phyloP scores from a whole-genome alignment of 2,797 vertebrate species.

The Chlorospingus flavigularis region DNA sequence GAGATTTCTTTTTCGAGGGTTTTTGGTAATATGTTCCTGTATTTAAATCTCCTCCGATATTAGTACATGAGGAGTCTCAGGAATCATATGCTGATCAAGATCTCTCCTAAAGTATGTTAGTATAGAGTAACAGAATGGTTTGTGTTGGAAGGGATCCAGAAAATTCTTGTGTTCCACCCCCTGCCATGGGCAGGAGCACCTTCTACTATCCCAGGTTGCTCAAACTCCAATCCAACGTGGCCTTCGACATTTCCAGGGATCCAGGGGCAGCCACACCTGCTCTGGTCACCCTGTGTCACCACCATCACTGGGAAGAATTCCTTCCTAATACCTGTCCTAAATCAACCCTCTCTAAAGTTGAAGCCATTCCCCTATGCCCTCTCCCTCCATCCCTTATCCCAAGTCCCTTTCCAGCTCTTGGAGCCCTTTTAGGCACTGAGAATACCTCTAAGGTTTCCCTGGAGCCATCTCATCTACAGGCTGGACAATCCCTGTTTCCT shows the following conservation, averaged over 20 bases:
- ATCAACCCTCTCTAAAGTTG: neutral
- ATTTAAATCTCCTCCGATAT: too few relatives aligned
- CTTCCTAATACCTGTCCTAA: too few relatives aligned
- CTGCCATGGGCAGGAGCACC: too few relatives aligned
- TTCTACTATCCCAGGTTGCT: neutral
- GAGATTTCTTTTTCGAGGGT: too few relatives aligned
- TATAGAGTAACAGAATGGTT: too few relatives aligned
- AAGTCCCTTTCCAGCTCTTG: neutral
- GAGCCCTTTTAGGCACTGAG: neutral
- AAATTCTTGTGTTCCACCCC: too few relatives aligned
- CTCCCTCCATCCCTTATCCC: neutral
- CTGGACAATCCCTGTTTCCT: neutral
- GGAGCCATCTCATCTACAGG: neutral
- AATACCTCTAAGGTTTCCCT: neutral
- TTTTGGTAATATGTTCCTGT: too few relatives aligned
- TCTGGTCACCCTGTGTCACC: neutral
- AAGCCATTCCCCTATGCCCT: accelerated
- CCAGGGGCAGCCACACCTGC: neutral
- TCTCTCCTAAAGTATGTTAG: too few relatives aligned
- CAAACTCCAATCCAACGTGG: too few relatives aligned
- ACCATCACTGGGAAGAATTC: neutral
- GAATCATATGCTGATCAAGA: too few relatives aligned
- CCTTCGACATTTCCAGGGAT: neutral
- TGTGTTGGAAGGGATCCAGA: too few relatives aligned
- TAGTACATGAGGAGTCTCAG: too few relatives aligned